These are phyloP conservation scores for Melanocharis versteri DNA, from an alignment of 2,113 vertebrate species.

Conservation along the genomic window DNA sequence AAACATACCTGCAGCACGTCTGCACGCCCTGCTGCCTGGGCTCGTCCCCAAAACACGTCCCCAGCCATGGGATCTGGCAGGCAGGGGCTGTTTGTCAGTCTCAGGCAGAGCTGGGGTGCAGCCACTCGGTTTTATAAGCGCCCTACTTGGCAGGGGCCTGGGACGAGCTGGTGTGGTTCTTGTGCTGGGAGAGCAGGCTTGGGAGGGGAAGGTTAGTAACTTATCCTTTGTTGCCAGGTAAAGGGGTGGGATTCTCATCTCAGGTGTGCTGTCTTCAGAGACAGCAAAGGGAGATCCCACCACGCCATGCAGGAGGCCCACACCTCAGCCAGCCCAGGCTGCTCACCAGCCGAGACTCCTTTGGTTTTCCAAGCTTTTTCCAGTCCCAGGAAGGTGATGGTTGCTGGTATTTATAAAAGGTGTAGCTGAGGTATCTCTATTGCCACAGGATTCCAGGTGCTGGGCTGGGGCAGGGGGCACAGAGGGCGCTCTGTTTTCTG, in stretches of 20 bases:
- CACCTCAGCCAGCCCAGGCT: neutral
- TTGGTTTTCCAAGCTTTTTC: neutral
- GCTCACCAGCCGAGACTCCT: no score
- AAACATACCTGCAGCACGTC: neutral
- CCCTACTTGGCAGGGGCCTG: neutral
- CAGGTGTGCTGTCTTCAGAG: neutral
- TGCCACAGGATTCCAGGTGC: accelerated
- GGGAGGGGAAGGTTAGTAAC: neutral
- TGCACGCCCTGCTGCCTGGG: neutral
- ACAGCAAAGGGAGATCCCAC: neutral
- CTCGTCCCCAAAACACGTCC: neutral
- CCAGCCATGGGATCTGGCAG: neutral
- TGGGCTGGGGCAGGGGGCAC: neutral
- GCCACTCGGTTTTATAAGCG: neutral
- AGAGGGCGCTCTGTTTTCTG: neutral
- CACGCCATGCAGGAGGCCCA: accelerated
- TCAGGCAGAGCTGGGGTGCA: neutral
- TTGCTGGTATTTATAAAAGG: neutral
- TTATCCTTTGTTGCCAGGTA: neutral
- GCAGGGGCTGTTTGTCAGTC: neutral
- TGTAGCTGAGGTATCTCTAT: accelerated
- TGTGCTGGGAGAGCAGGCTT: neutral
- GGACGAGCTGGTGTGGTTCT: neutral
- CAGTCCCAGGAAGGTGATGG: accelerated
- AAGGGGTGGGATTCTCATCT: neutral